Evolutionary conservation across 2,888 invertebrate genomes (phyloP).

Genomic region (Eilema griseolum): DNA sequence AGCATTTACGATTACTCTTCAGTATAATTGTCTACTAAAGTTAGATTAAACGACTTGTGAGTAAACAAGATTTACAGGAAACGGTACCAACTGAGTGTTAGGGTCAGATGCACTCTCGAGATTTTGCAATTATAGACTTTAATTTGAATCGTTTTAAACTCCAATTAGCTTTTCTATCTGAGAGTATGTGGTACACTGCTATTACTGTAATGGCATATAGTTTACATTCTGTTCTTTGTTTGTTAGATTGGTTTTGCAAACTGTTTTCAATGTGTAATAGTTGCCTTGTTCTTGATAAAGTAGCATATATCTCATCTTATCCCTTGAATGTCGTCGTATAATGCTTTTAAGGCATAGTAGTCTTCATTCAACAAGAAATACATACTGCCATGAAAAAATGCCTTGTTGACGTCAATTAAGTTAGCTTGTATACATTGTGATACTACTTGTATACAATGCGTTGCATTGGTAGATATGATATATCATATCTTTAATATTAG

Average conservation of each 20-base stretch:
- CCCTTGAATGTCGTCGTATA: too few relatives aligned
- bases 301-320: background rate
- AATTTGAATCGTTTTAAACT: background rate
- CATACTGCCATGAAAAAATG: too few relatives aligned
- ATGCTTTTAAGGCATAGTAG: too few relatives aligned
- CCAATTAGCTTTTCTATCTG: background rate
- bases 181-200: background rate
- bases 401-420: too few relatives aligned
- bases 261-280: background rate
- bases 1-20: background rate
- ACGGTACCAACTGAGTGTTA: background rate
- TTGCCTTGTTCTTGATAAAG: background rate
- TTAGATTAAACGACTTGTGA: background rate
- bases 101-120: background rate
- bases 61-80: slow-evolving; percentile 4
- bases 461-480: too few relatives aligned
- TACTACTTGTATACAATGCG: too few relatives aligned
- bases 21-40: slow-evolving; percentile 1
- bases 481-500: too few relatives aligned
- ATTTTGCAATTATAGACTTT: slow-evolving; percentile 1
- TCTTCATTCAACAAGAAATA: too few relatives aligned
- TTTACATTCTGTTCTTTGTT: background rate
- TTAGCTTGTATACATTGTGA: too few relatives aligned
- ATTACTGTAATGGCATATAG: background rate
- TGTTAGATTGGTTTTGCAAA: background rate